Percentiles rank a stretch among this genome's conserved stretches.
These are phyloP conservation scores for Amblyopsis rosae DNA, from an alignment of 2,113 vertebrate genomes.

Conservation along the genomic window DNA sequence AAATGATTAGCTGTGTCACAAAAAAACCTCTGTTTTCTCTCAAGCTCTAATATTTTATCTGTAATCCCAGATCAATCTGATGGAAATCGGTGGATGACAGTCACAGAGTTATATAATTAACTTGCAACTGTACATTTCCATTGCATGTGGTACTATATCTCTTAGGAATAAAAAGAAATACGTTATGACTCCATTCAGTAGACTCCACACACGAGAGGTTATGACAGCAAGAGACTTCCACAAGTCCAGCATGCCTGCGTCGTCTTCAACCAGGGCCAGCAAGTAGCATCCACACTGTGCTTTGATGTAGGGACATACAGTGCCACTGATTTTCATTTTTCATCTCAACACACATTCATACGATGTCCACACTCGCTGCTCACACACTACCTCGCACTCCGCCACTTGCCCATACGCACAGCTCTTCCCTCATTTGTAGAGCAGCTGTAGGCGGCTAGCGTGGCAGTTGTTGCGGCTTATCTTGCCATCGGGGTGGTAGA, in stretches of 20 bases:
- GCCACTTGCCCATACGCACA: not conserved
- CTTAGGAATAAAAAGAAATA: not conserved
- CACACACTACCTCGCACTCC: not conserved
- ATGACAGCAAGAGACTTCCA: too few relatives aligned
- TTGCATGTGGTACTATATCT: not conserved
- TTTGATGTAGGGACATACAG: not conserved
- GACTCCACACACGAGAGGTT: too few relatives aligned
- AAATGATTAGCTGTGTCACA: constrained; percentile 1
- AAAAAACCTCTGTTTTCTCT: not conserved
- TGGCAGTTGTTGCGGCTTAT: constrained; percentile 85
- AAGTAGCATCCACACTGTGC: not conserved
- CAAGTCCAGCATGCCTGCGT: not conserved
- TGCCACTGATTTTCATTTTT: constrained; percentile 1
- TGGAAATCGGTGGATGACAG: not conserved
- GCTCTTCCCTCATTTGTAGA: constrained; percentile 82
- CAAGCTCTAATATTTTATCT: not conserved
- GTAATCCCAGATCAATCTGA: constrained; percentile 6
- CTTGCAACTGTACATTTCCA: not conserved
- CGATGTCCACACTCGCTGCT: not conserved
- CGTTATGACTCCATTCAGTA: too few relatives aligned
- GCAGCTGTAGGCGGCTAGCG: constrained; percentile 85
- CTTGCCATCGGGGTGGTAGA: constrained; percentile 82
- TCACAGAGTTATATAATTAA: constrained; percentile 4
- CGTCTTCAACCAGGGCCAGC: constrained; percentile 1
- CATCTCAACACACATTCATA: not conserved